These are phyloP conservation scores for Hemibagrus wyckioides DNA, from an alignment of 2,113 vertebrate species.

Conservation along the genomic window DNA sequence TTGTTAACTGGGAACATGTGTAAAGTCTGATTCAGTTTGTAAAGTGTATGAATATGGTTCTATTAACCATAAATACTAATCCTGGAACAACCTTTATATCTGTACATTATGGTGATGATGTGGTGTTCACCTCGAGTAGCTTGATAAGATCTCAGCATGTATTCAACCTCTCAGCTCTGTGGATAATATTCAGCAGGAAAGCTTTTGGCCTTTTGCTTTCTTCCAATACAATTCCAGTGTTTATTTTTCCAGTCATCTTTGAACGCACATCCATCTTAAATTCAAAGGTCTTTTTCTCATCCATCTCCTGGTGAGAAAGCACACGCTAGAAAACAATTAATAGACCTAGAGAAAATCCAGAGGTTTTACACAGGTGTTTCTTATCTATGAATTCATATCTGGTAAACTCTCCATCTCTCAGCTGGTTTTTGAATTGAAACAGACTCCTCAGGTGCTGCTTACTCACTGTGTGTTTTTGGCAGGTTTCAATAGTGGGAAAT, in stretches of 20 bases:
- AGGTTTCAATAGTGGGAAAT: slow-evolving; percentile 75
- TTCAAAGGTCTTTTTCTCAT: background rate
- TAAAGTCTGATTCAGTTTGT: background rate
- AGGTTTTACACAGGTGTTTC: slow-evolving; percentile 32
- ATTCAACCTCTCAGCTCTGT: background rate
- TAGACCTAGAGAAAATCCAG: background rate
- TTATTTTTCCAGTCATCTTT: background rate
- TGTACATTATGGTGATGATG: background rate
- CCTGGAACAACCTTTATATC: background rate
- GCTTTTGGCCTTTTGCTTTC: background rate
- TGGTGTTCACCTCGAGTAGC: background rate
- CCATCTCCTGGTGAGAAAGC: background rate
- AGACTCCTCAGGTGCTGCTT: slow-evolving; percentile 55
- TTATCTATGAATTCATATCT: slow-evolving; percentile 9
- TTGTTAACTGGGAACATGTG: background rate
- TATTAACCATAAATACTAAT: background rate
- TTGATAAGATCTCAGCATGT: background rate
- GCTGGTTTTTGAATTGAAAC: slow-evolving; percentile 43
- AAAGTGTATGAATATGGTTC: background rate
- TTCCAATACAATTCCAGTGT: background rate
- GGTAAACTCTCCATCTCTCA: slow-evolving; percentile 29
- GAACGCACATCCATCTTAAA: background rate
- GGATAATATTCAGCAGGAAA: no score
- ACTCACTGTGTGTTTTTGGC: slow-evolving; percentile 45
- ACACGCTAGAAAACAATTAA: background rate